These are phyloP conservation scores for Acrocephalus kingi DNA, from an alignment of 2,113 vertebrate genomes.

Conservation along the genomic window DNA sequence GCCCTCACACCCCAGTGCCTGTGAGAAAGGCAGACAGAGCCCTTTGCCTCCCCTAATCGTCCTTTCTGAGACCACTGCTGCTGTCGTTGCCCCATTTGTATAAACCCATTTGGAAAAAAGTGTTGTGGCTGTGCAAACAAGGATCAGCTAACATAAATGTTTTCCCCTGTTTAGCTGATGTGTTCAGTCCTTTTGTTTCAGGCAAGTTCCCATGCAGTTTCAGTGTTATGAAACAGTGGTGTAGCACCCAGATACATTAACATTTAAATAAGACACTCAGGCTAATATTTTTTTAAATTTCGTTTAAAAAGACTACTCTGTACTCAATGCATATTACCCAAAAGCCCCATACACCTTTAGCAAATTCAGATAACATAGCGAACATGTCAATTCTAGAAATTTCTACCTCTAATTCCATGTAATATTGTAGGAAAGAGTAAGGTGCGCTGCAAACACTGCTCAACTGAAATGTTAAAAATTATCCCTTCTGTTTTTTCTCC, in stretches of 20 bases:
- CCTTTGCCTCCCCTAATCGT: background rate
- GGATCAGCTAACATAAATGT: background rate
- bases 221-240: background rate
- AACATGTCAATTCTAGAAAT: background rate
- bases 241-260: background rate
- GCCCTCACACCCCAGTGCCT: background rate
- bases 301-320: slow-evolving; percentile 22
- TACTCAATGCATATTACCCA: background rate
- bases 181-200: background rate
- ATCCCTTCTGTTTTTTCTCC: slow-evolving; percentile 42
- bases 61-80: background rate
- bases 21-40: background rate
- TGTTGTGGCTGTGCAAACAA: background rate
- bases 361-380: background rate
- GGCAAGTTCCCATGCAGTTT: background rate
- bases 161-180: background rate
- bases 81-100: background rate
- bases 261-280: background rate
- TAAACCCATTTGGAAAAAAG: background rate
- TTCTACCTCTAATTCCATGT: slow-evolving; percentile 18
- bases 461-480: slow-evolving; percentile 30
- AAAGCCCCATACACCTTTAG: slow-evolving; percentile 3
- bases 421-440: background rate
- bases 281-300: background rate
- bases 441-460: background rate